Evolutionary conservation across 2,113 vertebrate species (phyloP).

Genomic region (Pogona vitticeps): DNA sequence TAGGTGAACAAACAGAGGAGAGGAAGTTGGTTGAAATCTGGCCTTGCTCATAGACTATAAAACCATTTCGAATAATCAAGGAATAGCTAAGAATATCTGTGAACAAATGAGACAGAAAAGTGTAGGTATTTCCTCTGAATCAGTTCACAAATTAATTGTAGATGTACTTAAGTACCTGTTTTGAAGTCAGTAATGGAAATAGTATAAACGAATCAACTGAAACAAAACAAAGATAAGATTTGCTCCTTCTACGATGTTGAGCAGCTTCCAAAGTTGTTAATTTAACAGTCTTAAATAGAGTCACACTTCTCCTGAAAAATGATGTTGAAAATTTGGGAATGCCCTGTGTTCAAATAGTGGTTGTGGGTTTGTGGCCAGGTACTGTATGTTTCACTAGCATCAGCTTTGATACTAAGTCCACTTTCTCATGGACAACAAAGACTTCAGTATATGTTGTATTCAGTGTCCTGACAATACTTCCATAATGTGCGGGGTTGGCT

Average conservation of each 20-base stretch:
- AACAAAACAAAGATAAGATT: background rate
- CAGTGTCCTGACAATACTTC: background rate
- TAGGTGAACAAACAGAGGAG: no score
- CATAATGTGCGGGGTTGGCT: background rate
- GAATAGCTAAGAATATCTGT: background rate
- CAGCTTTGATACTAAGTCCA: background rate
- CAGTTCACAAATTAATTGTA: background rate
- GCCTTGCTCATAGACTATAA: background rate
- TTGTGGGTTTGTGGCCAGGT: background rate
- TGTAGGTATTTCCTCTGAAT: background rate
- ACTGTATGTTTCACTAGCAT: background rate
- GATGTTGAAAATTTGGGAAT: background rate
- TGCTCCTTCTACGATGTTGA: background rate
- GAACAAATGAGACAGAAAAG: background rate
- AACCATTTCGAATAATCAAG: background rate
- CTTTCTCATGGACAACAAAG: background rate
- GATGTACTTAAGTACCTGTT: background rate
- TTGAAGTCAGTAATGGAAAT: background rate
- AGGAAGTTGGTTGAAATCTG: background rate
- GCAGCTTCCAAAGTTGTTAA: background rate
- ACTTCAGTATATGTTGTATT: background rate
- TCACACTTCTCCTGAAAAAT: no score
- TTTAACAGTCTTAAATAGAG: no score
- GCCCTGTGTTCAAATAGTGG: background rate
- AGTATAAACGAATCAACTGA: background rate